Evolutionary conservation across 2,797 vertebrate species (phyloP).

Genomic region (Phyllotis vaccarum): DNA sequence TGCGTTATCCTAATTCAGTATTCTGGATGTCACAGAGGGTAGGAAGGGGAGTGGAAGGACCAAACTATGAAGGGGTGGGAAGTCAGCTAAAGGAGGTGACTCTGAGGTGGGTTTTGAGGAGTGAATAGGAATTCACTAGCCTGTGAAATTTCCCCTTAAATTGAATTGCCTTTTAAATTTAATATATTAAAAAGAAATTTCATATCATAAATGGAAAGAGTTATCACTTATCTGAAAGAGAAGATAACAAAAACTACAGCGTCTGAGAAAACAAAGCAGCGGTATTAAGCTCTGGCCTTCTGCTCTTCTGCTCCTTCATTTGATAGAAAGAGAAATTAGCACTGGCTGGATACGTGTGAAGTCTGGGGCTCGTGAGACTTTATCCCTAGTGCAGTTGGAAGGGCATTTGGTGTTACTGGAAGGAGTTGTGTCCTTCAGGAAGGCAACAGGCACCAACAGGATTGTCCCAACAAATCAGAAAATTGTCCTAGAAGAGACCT

Average conservation of each 20-base stretch:
- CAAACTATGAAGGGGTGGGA: neutral
- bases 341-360: neutral
- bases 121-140: conserved; percentile 60
- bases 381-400: neutral
- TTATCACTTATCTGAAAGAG: conserved; percentile 63
- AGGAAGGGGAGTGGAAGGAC: neutral
- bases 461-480: neutral
- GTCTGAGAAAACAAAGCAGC: neutral
- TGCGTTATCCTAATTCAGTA: neutral
- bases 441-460: neutral
- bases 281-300: neutral
- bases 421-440: neutral
- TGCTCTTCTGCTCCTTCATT: neutral
- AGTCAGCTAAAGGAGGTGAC: neutral
- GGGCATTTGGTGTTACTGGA: neutral
- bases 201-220: conserved; percentile 27
- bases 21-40: neutral
- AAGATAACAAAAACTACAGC: conserved; percentile 20
- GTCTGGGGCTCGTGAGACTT: neutral
- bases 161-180: conserved; percentile 54
- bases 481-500: conserved; percentile 1
- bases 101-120: conserved; percentile 62
- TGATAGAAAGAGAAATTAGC: conserved; percentile 62
- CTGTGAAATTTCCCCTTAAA: conserved; percentile 64
- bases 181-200: conserved; percentile 59